Evolutionary conservation across 2,797 vertebrate species (phyloP), one percentile per base, ranked within the genome.

Genomic region (Lophura swinhoii): DNA sequence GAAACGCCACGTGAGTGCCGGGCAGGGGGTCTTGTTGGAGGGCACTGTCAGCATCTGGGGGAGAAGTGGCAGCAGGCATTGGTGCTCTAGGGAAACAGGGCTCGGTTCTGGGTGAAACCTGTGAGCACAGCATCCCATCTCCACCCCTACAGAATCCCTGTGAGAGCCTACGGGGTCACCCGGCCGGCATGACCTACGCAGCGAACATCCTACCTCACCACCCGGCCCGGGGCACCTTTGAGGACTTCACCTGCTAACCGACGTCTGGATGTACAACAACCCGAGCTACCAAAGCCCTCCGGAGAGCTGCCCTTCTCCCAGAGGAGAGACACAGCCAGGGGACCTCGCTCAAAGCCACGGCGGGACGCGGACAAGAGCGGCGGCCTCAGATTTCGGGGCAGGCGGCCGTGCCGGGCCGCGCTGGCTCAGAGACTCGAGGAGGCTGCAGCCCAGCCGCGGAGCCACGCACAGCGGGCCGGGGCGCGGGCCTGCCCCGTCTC

Each of bases 141-240:
- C 53, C 31, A 2, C 44, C 56, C 56, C 93, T 17, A 0, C 97
- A 99, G 99, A 98, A 99, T 86, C 99, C 99, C 35, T 99, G 99
- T 23, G 99, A 99, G 97, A 99, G 98, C 96, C 97, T 99, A 94
- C 97, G 98, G 94, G 97, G 98, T 41, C 98, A 98, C 94, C 98
- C 98, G 53, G 98, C 99, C 5, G 99, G 99, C 85, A 98, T 99
- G 93, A 98, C 99, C 10, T 99, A 99, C 78, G 98, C 99, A 68
- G 99, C 98, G 97, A 99, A 99, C 98, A 99, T 99, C 98, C 99
- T 99, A 99, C 99, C 99, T 99, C 99, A 99, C 91, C 99, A 99
- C 98, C 99, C 99, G 1, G 99, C 98, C 95, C 98, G 99, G 98
- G 98, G 98, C 95, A 99, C 99, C 95, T 99, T 99, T 87, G 99